Evolutionary conservation across 1,140 invertebrate genomes (phyloP), one percentile per base, ranked within the genome.

Genomic region (Lucilia cuprina): DNA sequence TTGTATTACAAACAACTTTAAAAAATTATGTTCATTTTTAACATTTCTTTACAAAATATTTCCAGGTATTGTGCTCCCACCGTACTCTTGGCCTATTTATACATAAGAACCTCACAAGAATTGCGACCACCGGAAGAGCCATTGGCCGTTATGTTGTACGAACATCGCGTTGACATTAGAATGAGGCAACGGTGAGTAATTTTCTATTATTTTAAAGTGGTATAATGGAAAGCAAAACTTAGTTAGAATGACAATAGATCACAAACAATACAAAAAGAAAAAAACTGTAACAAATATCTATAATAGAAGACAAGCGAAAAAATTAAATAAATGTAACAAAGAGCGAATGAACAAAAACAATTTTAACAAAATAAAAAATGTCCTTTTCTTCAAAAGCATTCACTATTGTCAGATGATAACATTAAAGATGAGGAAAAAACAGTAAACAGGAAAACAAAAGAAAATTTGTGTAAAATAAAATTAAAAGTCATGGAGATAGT

Each of bases 21-120:
- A 14, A 55, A 55, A 14, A 25, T 74, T 12, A 8, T 74, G 8
- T 21, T 74, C 70, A 74, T 74, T 25, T 74, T 25, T 9, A 74
- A 21, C 21, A 3, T 50, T 80, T 80, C 77, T 25, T n/a, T 21
- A 60, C 14, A 30, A 65, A 60, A 60, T 75, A 55, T 21, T 83
- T 84, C 1, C 85, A 93, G 95, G 89, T 95, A 95, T 87, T 93
- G 94, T 78, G 92, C 93, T 49, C 95, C 95, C 5, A 87, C 95
- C 55, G 92, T 93, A 7, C 90, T 94, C 49, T 93, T 94, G 21
- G 92, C 93, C 2, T 95, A 94, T 87, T 87, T 95, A 25, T 94
- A 93, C 85, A 92, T 95, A 17, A 92, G 93, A 86, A 91, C 94
- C 35, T 94, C 94, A 0, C 92, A 93, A 60, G 94, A 95, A 87